phyloP scores from a whole-genome alignment of 2,888 invertebrate genomes.

The Hydriomena furcata region DNA sequence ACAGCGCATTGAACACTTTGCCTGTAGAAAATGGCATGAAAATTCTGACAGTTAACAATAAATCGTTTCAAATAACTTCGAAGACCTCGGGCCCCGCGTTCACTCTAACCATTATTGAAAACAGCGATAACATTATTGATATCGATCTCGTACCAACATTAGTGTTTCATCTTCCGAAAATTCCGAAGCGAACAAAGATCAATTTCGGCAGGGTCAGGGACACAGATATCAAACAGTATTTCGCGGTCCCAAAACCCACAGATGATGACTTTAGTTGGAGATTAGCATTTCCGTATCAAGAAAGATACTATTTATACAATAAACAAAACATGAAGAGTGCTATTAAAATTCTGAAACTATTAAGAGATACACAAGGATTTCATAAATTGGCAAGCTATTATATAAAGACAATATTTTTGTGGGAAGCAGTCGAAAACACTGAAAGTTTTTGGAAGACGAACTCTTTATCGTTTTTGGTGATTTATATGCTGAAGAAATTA shows the following conservation, averaged over 20 bases:
- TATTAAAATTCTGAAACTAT: constrained; percentile 56
- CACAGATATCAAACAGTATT: constrained; percentile 48
- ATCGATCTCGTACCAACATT: constrained; percentile 64
- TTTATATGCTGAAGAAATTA: constrained; percentile 57
- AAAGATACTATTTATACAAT: constrained; percentile 49
- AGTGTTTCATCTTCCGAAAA: constrained; percentile 50
- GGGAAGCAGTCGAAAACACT: constrained; percentile 49
- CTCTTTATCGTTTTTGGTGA: constrained; percentile 51
- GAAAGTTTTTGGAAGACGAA: constrained; percentile 53
- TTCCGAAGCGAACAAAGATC: constrained; percentile 46
- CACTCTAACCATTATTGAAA: constrained; percentile 52
- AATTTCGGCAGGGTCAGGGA: constrained; percentile 45
- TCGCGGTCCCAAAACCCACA: constrained; percentile 62
- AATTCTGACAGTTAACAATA: constrained; percentile 44
- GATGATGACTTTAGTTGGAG: constrained; percentile 59
- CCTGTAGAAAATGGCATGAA: constrained; percentile 46
- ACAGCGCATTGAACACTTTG: constrained; percentile 49
- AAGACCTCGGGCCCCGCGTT: constrained; percentile 62
- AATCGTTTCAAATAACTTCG: constrained; percentile 44
- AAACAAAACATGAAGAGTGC: constrained; percentile 59
- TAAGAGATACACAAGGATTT: constrained; percentile 60
- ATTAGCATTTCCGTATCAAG: constrained; percentile 62
- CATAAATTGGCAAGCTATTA: constrained; percentile 61
- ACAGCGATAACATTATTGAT: constrained; percentile 51
- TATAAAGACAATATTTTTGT: constrained; percentile 64